These are phyloP conservation scores for Palythoa grandis DNA, from an alignment of 92 coral and sea anemone species.

Conservation along the genomic window DNA sequence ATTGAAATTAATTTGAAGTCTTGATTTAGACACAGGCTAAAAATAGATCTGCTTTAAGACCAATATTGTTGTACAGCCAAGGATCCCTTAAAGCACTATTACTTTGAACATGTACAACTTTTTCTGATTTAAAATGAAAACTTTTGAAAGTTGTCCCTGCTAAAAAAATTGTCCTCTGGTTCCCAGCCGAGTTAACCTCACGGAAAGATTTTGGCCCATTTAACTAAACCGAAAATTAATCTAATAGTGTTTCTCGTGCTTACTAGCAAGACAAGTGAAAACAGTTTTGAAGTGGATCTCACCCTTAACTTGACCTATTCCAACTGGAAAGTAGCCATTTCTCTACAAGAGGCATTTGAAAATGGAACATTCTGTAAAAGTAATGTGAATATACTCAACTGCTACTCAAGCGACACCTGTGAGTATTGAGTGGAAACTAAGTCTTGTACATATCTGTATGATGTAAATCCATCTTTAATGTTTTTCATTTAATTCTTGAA, in stretches of 20 bases:
- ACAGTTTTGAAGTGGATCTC: neutral
- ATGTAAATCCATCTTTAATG: neutral
- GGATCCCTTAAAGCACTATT: no score
- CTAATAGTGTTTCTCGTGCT: neutral
- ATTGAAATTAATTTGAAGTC: no score
- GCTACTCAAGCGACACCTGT: constrained; percentile 17
- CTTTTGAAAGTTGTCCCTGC: no score
- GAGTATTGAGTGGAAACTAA: neutral
- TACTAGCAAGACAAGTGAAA: neutral
- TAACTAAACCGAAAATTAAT: neutral
- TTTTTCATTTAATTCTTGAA: no score
- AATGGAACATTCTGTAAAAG: constrained; percentile 10
- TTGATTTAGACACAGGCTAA: no score
- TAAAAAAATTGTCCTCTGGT: neutral
- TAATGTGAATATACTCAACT: neutral
- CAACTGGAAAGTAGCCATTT: constrained; percentile 12
- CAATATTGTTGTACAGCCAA: no score
- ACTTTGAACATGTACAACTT: no score
- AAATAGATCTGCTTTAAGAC: no score
- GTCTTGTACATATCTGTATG: neutral
- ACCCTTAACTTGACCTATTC: constrained; percentile 1
- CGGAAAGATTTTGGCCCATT: neutral
- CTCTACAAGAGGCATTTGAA: constrained; percentile 31
- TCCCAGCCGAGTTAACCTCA: neutral
- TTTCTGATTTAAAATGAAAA: no score